Percentiles rank a stretch among this genome's conserved stretches.
These are phyloP conservation scores for Trichonephila inaurata DNA, from an alignment of 1,140 invertebrate species.

Conservation along the genomic window DNA sequence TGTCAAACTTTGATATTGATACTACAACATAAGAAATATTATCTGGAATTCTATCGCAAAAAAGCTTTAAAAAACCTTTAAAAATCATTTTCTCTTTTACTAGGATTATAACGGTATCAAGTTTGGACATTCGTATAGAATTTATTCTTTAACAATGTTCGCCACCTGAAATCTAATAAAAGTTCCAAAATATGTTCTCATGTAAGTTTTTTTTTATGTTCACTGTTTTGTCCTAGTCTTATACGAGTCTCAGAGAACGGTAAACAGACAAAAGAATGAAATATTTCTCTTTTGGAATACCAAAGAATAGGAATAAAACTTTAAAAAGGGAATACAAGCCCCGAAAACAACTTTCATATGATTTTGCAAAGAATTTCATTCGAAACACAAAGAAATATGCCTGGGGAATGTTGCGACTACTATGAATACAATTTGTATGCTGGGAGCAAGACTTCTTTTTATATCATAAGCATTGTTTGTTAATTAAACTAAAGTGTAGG, in stretches of 20 bases:
- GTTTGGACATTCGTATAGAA: neutral
- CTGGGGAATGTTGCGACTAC: too few species aligned
- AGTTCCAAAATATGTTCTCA: neutral
- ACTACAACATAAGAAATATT: too few species aligned
- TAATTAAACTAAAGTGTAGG: too few species aligned
- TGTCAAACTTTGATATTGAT: too few species aligned
- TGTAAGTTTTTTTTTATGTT: neutral
- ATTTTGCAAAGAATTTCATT: neutral
- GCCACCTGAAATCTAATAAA: conserved; percentile 5
- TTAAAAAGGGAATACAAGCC: neutral
- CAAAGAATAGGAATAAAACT: neutral
- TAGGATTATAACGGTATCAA: neutral
- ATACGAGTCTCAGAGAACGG: neutral
- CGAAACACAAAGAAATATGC: neutral
- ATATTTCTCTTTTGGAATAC: neutral
- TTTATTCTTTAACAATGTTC: neutral
- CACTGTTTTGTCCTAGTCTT: neutral
- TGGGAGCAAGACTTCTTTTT: too few species aligned
- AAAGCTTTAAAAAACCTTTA: too few species aligned
- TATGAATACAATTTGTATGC: too few species aligned
- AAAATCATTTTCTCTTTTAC: neutral
- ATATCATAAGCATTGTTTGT: too few species aligned
- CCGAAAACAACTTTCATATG: neutral
- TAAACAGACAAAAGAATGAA: neutral
- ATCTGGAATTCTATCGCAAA: too few species aligned